Evolutionary conservation across 2,797 vertebrate species (phyloP).

Genomic region (Octomys mimax): DNA sequence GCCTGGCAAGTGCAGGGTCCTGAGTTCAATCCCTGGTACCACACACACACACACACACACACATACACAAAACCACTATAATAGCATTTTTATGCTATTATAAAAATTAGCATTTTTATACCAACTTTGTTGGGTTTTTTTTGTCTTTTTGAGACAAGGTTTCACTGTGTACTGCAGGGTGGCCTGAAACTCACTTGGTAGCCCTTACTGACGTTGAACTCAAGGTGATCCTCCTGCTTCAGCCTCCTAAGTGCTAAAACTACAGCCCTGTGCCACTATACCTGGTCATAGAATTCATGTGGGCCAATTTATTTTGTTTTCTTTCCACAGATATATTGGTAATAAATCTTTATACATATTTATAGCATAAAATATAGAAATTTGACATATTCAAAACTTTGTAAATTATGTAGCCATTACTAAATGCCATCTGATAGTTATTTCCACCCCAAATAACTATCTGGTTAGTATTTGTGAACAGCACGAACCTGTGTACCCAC

Average conservation of each 20-base stretch:
- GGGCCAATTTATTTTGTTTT: neutral
- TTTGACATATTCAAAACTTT: neutral
- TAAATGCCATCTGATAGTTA: neutral
- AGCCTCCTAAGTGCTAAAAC: neutral
- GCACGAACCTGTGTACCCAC: neutral
- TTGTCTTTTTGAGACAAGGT: neutral
- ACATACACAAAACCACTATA: no score
- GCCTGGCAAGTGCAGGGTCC: no score
- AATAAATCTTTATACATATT: neutral
- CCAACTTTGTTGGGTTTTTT: neutral
- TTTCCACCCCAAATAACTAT: constrained; percentile 8
- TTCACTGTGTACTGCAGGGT: neutral
- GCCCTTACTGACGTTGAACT: neutral
- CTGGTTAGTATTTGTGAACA: neutral
- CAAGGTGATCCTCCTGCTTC: neutral
- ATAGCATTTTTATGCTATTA: neutral
- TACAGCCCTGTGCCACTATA: neutral
- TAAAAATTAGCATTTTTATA: neutral
- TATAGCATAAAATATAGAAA: neutral
- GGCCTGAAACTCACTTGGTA: neutral
- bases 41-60: no score
- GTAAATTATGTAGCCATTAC: neutral
- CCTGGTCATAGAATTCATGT: neutral
- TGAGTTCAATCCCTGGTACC: no score
- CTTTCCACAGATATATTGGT: constrained; percentile 17